Evolutionary conservation across 2,113 vertebrate species (phyloP), one percentile per base, ranked within the genome.

Genomic region (Brachyistius frenatus): DNA sequence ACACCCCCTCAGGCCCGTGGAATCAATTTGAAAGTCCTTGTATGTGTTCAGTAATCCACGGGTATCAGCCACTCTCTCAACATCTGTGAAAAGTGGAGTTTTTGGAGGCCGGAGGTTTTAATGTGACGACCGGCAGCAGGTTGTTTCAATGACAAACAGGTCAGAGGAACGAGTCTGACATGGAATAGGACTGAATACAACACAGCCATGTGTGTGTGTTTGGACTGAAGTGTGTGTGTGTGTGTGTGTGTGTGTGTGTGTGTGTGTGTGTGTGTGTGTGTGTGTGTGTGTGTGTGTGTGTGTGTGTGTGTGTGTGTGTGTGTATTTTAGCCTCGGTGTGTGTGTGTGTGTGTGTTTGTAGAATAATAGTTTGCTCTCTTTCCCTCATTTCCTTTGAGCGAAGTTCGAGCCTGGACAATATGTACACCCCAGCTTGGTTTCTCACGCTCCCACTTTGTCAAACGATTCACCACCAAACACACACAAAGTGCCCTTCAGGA

Each of bases 121-220:
- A 60, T 49, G 66, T 50, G 83, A 47, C 14, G 30, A 62, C 74
- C 66, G 10, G 66, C 72, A 71, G 84, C 77, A 74, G 84, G 60
- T 74, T 52, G 64, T 76, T 88, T 76, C 41, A 52, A 52, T 78
- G 82, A 86, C 23, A 39, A 84, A 89, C 87, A 73, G 74, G 80
- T 58, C 57, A 37, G 55, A 47, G 56, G 84, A 86, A 44, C 2
- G 52, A 71, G 73, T 64, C 49, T 81, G 82, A 87, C 88, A 85
- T 86, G 78, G 84, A 85, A 85, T 89, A 54, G 80, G 81, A 74
- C 58, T 66, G 76, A 88, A 87, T 69, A 50, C 73, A 83, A 36
- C 80, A 15, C 66, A 44, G 65, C 52, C 69, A 73, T 80, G 80
- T 58, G 78, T 66, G 78, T 71, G 68, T 66, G 78, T 66, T 55